Conservation (phyloP, 2,888 invertebrate genomes). For the Drosophila barbarae region DNA sequence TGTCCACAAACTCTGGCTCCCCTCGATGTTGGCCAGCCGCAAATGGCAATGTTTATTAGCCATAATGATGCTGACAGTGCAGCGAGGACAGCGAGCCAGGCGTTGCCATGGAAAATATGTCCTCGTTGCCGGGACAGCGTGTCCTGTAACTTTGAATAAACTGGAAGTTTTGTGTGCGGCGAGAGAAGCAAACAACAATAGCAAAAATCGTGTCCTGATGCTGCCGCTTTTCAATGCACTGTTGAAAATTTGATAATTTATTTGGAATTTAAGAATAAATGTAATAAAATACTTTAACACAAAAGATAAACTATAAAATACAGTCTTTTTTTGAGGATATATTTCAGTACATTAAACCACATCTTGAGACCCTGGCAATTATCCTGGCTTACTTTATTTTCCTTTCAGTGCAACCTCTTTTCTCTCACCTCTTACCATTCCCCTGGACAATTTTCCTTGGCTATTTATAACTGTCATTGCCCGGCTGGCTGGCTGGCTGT, state of each 20-base stretch:
- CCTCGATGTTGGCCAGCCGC: constrained; percentile 52
- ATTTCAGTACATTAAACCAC: background rate
- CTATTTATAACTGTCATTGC: constrained; percentile 70
- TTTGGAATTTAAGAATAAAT: too few relatives aligned
- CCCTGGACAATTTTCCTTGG: constrained; percentile 65
- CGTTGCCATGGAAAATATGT: constrained; percentile 54
- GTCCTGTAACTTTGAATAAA: constrained; percentile 65
- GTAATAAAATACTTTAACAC: background rate
- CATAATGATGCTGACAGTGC: constrained; percentile 68
- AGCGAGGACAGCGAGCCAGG: constrained; percentile 36
- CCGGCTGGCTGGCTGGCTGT: constrained; percentile 8
- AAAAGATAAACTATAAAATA: background rate
- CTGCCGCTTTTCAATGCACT: constrained; percentile 29
- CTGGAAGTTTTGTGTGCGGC: constrained; percentile 60
- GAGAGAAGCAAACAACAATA: constrained; percentile 14
- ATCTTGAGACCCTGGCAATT: too few relatives aligned
- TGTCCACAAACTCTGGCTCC: background rate
- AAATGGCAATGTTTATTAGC: constrained; percentile 73
- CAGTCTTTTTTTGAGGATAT: background rate
- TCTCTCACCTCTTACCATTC: constrained; percentile 1
- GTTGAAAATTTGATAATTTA: background rate
- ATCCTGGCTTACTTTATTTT: background rate
- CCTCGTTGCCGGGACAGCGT: constrained; percentile 41
- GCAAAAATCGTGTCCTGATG: constrained; percentile 53
- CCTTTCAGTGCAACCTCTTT: constrained; percentile 7